phyloP scores from a whole-genome alignment of 1,140 invertebrate genomes.

The Latrodectus geometricus region DNA sequence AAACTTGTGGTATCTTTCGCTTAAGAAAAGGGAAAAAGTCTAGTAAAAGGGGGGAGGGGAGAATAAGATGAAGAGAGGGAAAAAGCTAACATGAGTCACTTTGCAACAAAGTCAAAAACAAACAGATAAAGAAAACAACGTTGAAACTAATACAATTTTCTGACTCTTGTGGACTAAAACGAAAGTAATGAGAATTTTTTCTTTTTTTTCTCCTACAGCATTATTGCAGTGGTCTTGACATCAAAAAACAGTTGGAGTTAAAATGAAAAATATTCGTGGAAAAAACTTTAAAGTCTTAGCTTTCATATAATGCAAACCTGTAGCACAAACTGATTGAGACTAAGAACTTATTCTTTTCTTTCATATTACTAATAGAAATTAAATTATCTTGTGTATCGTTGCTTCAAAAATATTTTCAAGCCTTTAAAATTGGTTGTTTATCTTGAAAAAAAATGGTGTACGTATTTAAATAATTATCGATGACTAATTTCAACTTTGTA shows the following conservation, averaged over 20 bases:
- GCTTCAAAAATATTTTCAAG: too few relatives aligned
- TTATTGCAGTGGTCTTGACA: slow-evolving; percentile 14
- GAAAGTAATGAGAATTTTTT: slow-evolving; percentile 53
- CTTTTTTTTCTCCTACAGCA: slow-evolving; percentile 1
- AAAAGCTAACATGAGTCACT: slow-evolving; percentile 26
- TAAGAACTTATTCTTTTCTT: too few relatives aligned
- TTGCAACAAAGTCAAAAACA: slow-evolving; percentile 27
- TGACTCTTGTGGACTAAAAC: slow-evolving; percentile 20
- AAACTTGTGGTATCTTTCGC: slow-evolving; percentile 33
- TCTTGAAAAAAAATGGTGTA: too few relatives aligned
- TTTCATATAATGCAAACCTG: too few relatives aligned
- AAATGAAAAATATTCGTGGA: slow-evolving; percentile 13
- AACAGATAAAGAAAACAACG: slow-evolving; percentile 35
- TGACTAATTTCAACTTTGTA: too few relatives aligned
- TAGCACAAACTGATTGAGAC: too few relatives aligned
- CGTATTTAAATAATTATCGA: too few relatives aligned
- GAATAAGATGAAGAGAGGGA: neutral
- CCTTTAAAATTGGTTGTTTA: too few relatives aligned
- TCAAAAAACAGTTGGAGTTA: slow-evolving; percentile 25
- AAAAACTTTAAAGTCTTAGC: neutral
- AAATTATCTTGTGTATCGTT: too few relatives aligned
- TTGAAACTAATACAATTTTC: slow-evolving; percentile 46
- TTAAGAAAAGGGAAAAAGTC: neutral
- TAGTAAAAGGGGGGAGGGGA: neutral
- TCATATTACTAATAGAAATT: too few relatives aligned